Evolutionary conservation across 2,113 vertebrate genomes (phyloP).

Genomic region (Nothoprocta pentlandii): DNA sequence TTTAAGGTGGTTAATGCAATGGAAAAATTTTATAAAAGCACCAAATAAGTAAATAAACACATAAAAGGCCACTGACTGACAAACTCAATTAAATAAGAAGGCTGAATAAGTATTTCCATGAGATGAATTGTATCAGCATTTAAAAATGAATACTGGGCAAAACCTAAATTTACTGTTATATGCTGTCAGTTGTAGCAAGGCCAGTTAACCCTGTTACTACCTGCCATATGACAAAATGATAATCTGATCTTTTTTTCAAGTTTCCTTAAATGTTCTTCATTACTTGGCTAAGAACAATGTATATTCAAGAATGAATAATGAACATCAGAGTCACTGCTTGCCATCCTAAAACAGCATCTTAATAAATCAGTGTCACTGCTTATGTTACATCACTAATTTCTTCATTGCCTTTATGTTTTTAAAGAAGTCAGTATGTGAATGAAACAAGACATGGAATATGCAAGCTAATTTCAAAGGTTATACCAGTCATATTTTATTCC

Average conservation of each 20-base stretch:
- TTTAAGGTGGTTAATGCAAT: conserved; percentile 72
- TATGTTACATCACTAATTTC: not conserved
- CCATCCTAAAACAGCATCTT: not conserved
- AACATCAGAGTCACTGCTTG: not conserved
- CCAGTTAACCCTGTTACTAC: not conserved
- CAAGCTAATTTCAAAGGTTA: not conserved
- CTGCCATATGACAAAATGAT: not conserved
- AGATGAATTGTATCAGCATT: conserved; percentile 20
- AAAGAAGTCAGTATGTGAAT: not conserved
- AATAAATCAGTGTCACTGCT: not conserved
- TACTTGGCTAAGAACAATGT: not conserved
- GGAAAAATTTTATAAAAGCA: conserved; percentile 67
- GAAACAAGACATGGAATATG: not conserved
- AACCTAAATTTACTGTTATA: not conserved
- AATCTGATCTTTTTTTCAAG: not conserved
- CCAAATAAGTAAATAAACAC: conserved; percentile 81
- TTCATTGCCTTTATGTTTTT: accelerated
- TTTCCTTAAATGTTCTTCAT: not conserved
- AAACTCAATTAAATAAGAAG: conserved; percentile 67
- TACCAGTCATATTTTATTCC: not conserved
- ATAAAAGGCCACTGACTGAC: conserved; percentile 53
- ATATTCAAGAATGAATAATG: not conserved
- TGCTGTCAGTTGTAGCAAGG: not conserved
- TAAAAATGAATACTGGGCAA: conserved; percentile 48
- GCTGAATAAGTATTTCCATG: conserved; percentile 42